phyloP scores from a whole-genome alignment of 1,140 invertebrate species.

The Dreissena polymorpha region DNA sequence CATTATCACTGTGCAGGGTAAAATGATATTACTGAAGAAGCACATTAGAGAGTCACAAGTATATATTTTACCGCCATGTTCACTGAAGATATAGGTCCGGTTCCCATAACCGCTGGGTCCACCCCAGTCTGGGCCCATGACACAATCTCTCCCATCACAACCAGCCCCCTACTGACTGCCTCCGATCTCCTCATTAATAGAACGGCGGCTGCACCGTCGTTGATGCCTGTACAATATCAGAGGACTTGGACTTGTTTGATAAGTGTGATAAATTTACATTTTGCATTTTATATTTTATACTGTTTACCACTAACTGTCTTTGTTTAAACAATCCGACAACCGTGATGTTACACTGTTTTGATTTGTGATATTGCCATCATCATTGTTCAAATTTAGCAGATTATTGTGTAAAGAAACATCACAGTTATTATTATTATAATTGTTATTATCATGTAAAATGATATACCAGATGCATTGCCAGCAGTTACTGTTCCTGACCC shows the following conservation, averaged over 20 bases:
- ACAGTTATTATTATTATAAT: no score
- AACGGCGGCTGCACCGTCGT: constrained; percentile 92
- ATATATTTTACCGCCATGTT: constrained; percentile 69
- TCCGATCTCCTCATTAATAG: constrained; percentile 85
- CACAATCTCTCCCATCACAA: constrained; percentile 74
- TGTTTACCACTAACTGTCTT: no score
- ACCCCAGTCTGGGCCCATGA: constrained; percentile 79
- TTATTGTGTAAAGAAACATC: no score
- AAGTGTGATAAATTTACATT: not conserved
- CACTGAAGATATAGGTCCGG: constrained; percentile 79
- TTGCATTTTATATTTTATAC: not conserved
- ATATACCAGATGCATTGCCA: constrained; percentile 78
- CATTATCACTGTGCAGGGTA: no score
- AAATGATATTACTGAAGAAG: no score
- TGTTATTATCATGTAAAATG: no score
- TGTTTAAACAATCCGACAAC: no score
- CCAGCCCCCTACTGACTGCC: constrained; percentile 80
- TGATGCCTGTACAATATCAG: constrained; percentile 82
- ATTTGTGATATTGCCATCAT: no score
- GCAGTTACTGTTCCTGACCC: constrained; percentile 78
- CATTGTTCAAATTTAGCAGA: no score
- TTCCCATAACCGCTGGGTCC: constrained; percentile 80
- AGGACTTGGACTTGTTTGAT: not conserved
- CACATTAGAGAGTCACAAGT: no score
- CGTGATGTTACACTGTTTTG: no score